These are phyloP conservation scores for Coptodon bakossiorum DNA, from an alignment of 2,113 vertebrate species.

Conservation along the genomic window DNA sequence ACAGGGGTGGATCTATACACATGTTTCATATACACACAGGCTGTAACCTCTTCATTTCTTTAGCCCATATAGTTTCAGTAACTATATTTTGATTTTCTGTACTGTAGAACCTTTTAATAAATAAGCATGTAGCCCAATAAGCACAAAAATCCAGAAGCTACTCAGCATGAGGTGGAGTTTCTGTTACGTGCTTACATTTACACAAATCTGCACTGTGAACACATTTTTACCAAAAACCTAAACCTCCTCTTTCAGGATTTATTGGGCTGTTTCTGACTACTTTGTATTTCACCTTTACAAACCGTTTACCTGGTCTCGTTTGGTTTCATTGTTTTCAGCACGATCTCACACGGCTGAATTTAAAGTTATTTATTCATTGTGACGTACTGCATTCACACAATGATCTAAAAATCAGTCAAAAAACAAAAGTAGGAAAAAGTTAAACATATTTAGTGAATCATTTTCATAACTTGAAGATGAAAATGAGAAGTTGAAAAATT, in stretches of 20 bases:
- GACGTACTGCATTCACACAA: not conserved
- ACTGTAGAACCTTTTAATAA: not conserved
- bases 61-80: not conserved
- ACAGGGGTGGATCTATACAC: rapidly evolving
- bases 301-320: not conserved
- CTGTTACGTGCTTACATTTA: not conserved
- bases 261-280: not conserved
- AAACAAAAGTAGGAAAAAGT: not conserved
- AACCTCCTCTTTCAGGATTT: not conserved
- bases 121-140: not conserved
- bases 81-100: not conserved
- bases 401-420: not conserved
- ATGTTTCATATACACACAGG: rapidly evolving
- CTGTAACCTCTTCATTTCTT: not conserved
- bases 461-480: not conserved
- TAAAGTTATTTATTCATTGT: not conserved
- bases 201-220: not conserved
- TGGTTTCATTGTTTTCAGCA: too few relatives aligned
- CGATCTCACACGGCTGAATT: too few relatives aligned
- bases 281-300: not conserved
- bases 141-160: not conserved
- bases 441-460: too few relatives aligned
- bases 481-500: not conserved
- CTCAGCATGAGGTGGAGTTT: not conserved
- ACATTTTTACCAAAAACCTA: not conserved